Percentiles rank a stretch among this genome's conserved stretches.
These are phyloP conservation scores for Valencia hispanica DNA, from an alignment of 2,797 vertebrate genomes.

Conservation along the genomic window DNA sequence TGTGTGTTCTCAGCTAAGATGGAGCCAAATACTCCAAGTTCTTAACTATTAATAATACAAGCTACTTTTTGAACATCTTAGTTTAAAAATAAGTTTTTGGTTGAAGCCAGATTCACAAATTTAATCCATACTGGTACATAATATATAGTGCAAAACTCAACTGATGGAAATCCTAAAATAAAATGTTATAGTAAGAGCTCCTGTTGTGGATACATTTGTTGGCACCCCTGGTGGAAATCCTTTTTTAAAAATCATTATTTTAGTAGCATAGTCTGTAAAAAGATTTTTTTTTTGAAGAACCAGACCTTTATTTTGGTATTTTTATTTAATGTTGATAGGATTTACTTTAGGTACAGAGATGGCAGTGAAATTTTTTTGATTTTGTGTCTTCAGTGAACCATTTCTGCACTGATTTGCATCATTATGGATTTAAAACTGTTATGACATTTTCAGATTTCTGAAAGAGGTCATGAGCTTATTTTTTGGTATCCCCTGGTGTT, in stretches of 20 bases:
- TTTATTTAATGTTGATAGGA: background rate
- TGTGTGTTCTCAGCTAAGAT: slow-evolving; percentile 21
- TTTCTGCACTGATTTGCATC: background rate
- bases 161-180: background rate
- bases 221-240: too few relatives aligned
- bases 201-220: too few relatives aligned
- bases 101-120: background rate
- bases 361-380: background rate
- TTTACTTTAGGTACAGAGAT: background rate
- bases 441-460: background rate
- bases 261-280: background rate
- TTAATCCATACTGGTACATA: background rate
- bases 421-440: background rate
- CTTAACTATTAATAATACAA: slow-evolving; percentile 3
- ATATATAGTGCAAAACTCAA: background rate
- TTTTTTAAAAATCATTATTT: too few relatives aligned
- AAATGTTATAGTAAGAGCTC: background rate
- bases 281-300: background rate
- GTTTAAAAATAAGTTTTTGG: background rate
- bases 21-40: background rate
- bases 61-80: slow-evolving; percentile 2
- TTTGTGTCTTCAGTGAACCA: background rate
- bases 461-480: background rate
- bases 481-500: background rate
- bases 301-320: background rate